Conservation (phyloP, 2,888 invertebrate species). For the Sesia apiformis region DNA sequence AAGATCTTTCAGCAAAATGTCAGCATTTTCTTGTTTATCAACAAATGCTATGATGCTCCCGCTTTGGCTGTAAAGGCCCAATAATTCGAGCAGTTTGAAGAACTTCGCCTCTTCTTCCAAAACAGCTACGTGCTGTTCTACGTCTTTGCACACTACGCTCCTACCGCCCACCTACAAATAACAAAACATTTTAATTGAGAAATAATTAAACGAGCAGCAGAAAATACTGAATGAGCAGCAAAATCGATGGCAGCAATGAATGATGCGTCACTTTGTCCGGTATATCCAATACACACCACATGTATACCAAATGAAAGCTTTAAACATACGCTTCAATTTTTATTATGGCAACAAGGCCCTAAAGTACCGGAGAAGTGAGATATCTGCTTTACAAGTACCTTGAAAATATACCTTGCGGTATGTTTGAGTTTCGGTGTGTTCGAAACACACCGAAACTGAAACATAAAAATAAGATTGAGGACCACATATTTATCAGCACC, state of each 20-base stretch:
- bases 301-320: background rate
- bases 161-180: slow-evolving; percentile 86
- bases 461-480: too few relatives aligned
- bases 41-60: slow-evolving; percentile 98
- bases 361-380: too few relatives aligned
- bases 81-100: slow-evolving; percentile 95
- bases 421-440: too few relatives aligned
- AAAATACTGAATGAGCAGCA: too few relatives aligned
- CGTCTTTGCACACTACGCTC: slow-evolving; percentile 97
- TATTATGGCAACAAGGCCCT: too few relatives aligned
- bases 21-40: slow-evolving; percentile 98
- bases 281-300: background rate
- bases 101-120: slow-evolving; percentile 98
- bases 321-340: background rate
- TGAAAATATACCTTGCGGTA: too few relatives aligned
- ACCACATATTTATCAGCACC: too few relatives aligned
- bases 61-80: slow-evolving; percentile 93
- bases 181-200: background rate
- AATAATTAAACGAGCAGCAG: too few relatives aligned
- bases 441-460: too few relatives aligned
- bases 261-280: background rate
- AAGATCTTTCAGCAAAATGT: slow-evolving; percentile 92
- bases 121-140: slow-evolving; percentile 94
- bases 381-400: too few relatives aligned
- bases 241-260: background rate